Base-by-base conservation (phyloP, 2,797 vertebrate genomes). In the Streptopelia turtur region DNA sequence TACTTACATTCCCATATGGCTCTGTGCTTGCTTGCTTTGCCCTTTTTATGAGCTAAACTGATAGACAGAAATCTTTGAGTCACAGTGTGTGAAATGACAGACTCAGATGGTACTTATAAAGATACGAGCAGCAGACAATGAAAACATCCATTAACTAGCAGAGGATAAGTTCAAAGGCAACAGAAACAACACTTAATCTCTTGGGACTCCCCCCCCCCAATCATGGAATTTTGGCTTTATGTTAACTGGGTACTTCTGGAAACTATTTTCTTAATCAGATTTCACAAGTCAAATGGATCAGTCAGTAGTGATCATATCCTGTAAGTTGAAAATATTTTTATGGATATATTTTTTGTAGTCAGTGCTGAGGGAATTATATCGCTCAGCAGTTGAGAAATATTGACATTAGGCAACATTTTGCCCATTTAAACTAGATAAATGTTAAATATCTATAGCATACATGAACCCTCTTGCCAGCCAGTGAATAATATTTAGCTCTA, bases 1-100 rank as follows among this genome's bases (percentile, higher is more conserved):
- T 96, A 27, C 78, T 95, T 97, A 41, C 35, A 28, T 83, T 96
- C 93, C 60, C 81, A 33, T 92, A 97, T 91, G 85, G 50, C 76
- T 91, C 80, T 80, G 33, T 82, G 68, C 69, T 77, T 64, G 39
- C 60, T 83, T 50, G 35, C 20, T 89, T 68, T 68, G 74, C 86
- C 83, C 27, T 86, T 11, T 95, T 77, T 93, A 20, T 72, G 78
- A 94, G 63, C 64, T 82, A 72, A 86, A 35, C 69, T 57, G 87
- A 88, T 50, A 74, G 90, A 57, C 64, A 93, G 88, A 80, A 56
- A 66, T 80, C 37, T 12, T 13, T 90, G 78, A 95, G 57, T 92
- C 90, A 80, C 0, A 57, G 47, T n/a, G 9, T 43, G 63, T 52
- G 68, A 70, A 91, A 78, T 41, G 16, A 75, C 41, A 76, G 13